Conservation (phyloP, 2,888 invertebrate species). For the Diploptera punctata region DNA sequence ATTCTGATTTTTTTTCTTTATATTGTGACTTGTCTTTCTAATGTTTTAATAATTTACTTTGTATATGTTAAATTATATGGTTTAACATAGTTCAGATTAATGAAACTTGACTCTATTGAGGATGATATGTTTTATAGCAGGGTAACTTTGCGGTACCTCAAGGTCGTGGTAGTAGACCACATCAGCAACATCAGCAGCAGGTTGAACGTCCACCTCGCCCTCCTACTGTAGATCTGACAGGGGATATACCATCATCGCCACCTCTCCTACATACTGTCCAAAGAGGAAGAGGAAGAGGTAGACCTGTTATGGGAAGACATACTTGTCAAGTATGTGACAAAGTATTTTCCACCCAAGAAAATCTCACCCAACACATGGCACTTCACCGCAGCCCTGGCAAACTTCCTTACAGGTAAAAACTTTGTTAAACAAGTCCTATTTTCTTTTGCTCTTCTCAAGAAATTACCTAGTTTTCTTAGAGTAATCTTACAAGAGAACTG, state of each 20-base stretch:
- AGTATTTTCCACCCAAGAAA: constrained; percentile 57
- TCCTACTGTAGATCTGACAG: constrained; percentile 58
- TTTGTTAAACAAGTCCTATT: too few relatives aligned
- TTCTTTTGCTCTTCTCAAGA: too few relatives aligned
- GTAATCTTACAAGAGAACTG: too few relatives aligned
- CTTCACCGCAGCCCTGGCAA: constrained; percentile 58
- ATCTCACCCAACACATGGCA: constrained; percentile 58
- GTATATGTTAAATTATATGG: too few relatives aligned
- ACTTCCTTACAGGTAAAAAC: constrained; percentile 54
- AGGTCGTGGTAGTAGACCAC: constrained; percentile 50
- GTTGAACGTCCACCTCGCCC: constrained; percentile 58
- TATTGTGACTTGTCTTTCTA: too few relatives aligned
- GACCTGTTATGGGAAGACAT: constrained; percentile 23
- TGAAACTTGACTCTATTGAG: too few relatives aligned
- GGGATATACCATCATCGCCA: constrained; percentile 27
- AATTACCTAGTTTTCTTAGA: too few relatives aligned
- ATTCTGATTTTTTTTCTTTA: too few relatives aligned
- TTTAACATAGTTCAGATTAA: too few relatives aligned
- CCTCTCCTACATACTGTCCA: constrained; percentile 51
- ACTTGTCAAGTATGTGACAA: constrained; percentile 58
- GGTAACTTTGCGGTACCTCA: constrained; percentile 54
- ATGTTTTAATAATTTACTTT: too few relatives aligned
- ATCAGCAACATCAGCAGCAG: constrained; percentile 47
- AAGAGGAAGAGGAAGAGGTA: constrained; percentile 50
- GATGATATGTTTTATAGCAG: constrained; percentile 5